Conservation (phyloP, 2,113 vertebrate genomes). For the Chamaetylas fuelleborni region DNA sequence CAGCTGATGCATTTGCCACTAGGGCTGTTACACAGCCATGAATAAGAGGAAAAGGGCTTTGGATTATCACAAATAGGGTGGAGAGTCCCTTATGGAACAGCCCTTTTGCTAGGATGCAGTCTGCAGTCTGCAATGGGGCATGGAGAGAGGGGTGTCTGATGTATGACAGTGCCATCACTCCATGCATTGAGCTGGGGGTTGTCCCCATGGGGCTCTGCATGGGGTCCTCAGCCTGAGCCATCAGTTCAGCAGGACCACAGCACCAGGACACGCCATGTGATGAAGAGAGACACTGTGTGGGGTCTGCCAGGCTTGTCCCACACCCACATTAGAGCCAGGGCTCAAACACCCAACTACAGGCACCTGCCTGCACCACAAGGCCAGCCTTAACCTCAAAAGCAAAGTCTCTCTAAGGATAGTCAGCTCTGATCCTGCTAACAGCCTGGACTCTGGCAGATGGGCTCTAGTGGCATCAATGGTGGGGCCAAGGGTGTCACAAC, state of each 20-base stretch:
- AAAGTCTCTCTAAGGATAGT: neutral
- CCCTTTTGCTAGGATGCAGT: neutral
- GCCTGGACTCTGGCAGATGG: no score
- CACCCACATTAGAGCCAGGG: accelerated
- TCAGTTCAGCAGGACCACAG: neutral
- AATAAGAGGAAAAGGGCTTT: neutral
- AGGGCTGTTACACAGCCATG: neutral
- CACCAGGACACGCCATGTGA: neutral
- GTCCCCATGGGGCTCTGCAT: neutral
- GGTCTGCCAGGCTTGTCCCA: neutral
- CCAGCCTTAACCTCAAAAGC: neutral
- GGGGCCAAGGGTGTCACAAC: neutral
- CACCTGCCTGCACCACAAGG: neutral
- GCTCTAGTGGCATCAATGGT: neutral
- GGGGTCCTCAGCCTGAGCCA: neutral
- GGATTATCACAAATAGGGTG: neutral
- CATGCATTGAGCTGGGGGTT: accelerated
- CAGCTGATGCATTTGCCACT: neutral
- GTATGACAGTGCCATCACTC: neutral
- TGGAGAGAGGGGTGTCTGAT: neutral
- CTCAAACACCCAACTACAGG: neutral
- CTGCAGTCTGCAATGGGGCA: neutral
- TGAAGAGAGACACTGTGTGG: neutral
- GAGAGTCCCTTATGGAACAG: neutral
- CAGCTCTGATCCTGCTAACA: neutral